These are phyloP conservation scores for Ivindomyrus marchei DNA, from an alignment of 2,113 vertebrate genomes.

Conservation along the genomic window DNA sequence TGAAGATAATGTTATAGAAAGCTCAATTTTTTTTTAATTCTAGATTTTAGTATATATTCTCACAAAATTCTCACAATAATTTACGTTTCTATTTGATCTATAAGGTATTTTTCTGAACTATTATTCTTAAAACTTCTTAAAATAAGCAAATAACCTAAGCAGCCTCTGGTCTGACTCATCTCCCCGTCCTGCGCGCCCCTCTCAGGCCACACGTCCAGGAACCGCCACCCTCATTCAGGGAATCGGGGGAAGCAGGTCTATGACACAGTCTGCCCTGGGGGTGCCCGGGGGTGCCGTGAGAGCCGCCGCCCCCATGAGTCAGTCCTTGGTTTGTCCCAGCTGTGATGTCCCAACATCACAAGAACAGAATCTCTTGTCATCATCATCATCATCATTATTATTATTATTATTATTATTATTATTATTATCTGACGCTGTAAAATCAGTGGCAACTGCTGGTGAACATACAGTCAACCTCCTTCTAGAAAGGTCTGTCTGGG, in stretches of 20 bases:
- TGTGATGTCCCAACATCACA: background rate
- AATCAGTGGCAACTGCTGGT: background rate
- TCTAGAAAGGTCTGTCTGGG: background rate
- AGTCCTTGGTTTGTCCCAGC: background rate
- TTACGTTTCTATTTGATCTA: background rate
- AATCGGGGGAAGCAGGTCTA: slow-evolving; percentile 52
- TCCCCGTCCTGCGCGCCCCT: slow-evolving; percentile 33
- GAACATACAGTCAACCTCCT: background rate
- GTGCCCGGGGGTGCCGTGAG: slow-evolving; percentile 50
- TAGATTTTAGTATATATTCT: background rate
- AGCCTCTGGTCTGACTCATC: no score
- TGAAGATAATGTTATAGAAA: background rate
- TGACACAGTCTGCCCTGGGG: slow-evolving; percentile 55
- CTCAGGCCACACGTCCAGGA: slow-evolving; percentile 61
- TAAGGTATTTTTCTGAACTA: background rate
- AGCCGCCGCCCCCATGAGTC: background rate
- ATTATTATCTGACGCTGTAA: background rate
- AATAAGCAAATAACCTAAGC: slow-evolving; percentile 21
- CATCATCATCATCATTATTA: background rate
- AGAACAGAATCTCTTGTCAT: background rate
- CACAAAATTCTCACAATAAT: background rate
- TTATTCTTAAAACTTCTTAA: background rate
- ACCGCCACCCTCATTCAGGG: slow-evolving; percentile 47
- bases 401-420: background rate
- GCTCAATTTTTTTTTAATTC: background rate